Evolutionary conservation across 2,888 invertebrate species (phyloP).

Genomic region (Caradrina clavipalpis): DNA sequence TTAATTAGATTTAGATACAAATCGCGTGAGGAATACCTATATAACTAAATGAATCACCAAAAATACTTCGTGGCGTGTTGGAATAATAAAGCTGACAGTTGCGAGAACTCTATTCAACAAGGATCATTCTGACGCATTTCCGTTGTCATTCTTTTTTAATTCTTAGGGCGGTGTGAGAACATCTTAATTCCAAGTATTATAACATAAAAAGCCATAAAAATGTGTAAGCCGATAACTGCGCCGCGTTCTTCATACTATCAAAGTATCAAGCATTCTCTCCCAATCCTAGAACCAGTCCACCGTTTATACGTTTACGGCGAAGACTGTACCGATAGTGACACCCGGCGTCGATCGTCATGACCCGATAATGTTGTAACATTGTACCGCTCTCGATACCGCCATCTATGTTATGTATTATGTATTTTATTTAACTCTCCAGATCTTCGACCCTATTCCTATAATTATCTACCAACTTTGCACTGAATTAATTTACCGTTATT

Average conservation of each 20-base stretch:
- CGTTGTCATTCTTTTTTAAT: constrained; percentile 56
- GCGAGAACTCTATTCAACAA: constrained; percentile 50
- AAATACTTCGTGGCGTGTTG: constrained; percentile 25
- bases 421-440: constrained; percentile 63
- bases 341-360: constrained; percentile 78
- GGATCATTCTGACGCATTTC: constrained; percentile 57
- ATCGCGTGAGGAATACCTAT: constrained; percentile 29
- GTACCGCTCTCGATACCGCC: constrained; percentile 70
- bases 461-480: constrained; percentile 56
- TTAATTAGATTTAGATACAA: constrained; percentile 39
- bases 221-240: constrained; percentile 61
- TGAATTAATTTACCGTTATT: constrained; percentile 55
- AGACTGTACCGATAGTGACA: constrained; percentile 74
- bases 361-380: constrained; percentile 76
- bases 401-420: constrained; percentile 68
- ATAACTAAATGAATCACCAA: constrained; percentile 12
- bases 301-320: constrained; percentile 69
- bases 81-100: constrained; percentile 45
- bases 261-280: constrained; percentile 60
- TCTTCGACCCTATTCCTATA: constrained; percentile 59
- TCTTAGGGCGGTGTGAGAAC: constrained; percentile 47
- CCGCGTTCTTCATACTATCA: constrained; percentile 58
- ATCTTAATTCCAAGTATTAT: constrained; percentile 53
- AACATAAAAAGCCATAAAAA: constrained; percentile 56
- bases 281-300: constrained; percentile 65